Base-by-base conservation (phyloP, 1,140 invertebrate species). In the Microvelia longipes region DNA sequence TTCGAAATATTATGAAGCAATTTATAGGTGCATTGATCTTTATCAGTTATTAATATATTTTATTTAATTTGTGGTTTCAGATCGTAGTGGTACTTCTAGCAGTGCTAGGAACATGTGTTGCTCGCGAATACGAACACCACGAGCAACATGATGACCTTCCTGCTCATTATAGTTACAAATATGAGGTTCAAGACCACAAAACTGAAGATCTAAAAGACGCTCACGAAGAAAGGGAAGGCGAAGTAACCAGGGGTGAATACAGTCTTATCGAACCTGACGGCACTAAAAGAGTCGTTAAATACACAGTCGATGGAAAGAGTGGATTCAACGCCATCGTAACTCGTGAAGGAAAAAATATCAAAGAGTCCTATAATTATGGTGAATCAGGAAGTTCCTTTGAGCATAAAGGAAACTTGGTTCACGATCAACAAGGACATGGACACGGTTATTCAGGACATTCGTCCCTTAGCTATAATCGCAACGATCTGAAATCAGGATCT, bases 131-230 rank as follows among this genome's bases (percentile, higher is more conserved):
- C 5, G 35, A 11, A 50, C 35, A 50, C 5, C 35, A 19, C 35
- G 35, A 50, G 35, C 5, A 50, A 19, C 35, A 50, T 19, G 19
- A 19, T 50, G 5, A 50, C 35, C 35, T 11, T 11, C 35, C 35
- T 50, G 35, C 35, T 11, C 5, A 80, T 15, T 85, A 86, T 73
- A 78, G 79, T 30, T 85, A 79, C 75, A 82, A 82, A 67, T 85
- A 86, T 75, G 80, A 80, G 19, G 83, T 85, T 1, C 79, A 82
- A 73, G 84, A 85, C 70, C 80, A 80, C 1, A 75, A 81, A 30
- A 84, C 82, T 1, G 80, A 80, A 30, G 84, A 85, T 76, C 77
- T 81, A 29, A 83, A 84, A 70, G 77, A 73, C 28, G 81, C 76
- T 78, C 25, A 77, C 79, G 28, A 74, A 81, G 70, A 76, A 28